These are phyloP conservation scores for Phenacoccus solenopsis DNA, from an alignment of 1,140 invertebrate species.

Conservation along the genomic window DNA sequence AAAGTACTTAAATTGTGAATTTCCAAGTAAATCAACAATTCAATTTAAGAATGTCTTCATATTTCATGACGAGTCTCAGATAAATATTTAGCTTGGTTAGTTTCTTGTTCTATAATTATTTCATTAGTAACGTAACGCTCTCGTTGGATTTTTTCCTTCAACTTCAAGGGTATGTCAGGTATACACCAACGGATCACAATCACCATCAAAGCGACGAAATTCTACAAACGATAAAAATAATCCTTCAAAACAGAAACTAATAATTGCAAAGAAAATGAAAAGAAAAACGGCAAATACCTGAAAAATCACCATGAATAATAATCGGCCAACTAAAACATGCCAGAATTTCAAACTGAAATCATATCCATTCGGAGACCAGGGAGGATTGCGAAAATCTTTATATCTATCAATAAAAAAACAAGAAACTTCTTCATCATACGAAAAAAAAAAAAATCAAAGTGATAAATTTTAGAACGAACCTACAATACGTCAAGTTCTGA, in stretches of 20 bases:
- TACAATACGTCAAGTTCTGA: conserved; percentile 43
- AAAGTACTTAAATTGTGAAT: too few species aligned
- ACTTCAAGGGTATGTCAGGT: conserved; percentile 63
- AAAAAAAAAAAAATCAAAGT: neutral
- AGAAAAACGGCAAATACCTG: conserved; percentile 46
- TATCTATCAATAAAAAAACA: conserved; percentile 44
- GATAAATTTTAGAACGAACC: too few species aligned
- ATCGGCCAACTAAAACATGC: conserved; percentile 76
- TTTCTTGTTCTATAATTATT: conserved; percentile 70
- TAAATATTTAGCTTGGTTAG: conserved; percentile 39
- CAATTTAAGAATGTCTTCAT: too few species aligned
- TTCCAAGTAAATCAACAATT: too few species aligned
- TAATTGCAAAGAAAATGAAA: neutral
- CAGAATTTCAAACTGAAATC: conserved; percentile 67
- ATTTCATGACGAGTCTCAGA: neutral
- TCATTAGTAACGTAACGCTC: conserved; percentile 80
- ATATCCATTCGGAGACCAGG: conserved; percentile 47
- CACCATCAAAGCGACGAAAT: conserved; percentile 67
- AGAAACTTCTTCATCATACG: neutral
- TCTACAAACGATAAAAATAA: conserved; percentile 46
- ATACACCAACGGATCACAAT: conserved; percentile 72
- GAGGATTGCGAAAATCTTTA: conserved; percentile 70
- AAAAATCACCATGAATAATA: conserved; percentile 85
- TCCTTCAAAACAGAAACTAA: conserved; percentile 20
- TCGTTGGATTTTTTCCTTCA: conserved; percentile 63